These are phyloP conservation scores for Ictidomys tridecemlineatus DNA, from an alignment of 2,113 vertebrate species.

Conservation along the genomic window DNA sequence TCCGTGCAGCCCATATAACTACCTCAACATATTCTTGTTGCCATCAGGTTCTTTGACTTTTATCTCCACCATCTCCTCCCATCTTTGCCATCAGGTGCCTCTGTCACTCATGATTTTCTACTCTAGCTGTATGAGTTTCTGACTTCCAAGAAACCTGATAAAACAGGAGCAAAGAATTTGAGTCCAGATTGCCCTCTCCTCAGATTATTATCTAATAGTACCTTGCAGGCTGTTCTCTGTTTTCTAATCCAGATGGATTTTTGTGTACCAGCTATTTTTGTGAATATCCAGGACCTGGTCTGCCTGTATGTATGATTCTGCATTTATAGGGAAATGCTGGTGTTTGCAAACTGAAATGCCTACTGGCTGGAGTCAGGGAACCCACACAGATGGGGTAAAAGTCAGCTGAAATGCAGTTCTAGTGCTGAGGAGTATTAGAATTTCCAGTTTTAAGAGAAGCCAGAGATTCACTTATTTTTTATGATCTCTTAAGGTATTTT, in stretches of 20 bases:
- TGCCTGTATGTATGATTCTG: not conserved
- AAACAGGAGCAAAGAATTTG: not conserved
- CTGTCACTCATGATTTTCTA: not conserved
- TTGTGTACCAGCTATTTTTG: not conserved
- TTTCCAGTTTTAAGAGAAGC: not conserved
- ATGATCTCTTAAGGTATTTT: not conserved
- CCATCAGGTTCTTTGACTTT: not conserved
- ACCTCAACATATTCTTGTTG: not conserved
- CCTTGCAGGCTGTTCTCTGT: not conserved
- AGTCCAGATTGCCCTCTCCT: not conserved
- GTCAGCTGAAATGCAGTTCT: not conserved
- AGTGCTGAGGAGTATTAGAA: not conserved
- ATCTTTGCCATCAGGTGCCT: not conserved
- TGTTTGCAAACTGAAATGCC: not conserved
- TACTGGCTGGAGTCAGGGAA: not conserved
- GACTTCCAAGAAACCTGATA: not conserved
- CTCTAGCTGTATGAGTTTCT: not conserved
- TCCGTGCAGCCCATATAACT: rapidly evolving
- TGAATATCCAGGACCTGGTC: not conserved
- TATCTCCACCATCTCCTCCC: not conserved
- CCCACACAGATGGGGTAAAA: not conserved
- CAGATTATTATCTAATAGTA: not conserved
- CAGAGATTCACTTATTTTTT: not conserved
- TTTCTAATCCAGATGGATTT: not conserved
- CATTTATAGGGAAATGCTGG: not conserved